Conservation (phyloP, 1,140 invertebrate species). For the Tetragnatha versicolor region DNA sequence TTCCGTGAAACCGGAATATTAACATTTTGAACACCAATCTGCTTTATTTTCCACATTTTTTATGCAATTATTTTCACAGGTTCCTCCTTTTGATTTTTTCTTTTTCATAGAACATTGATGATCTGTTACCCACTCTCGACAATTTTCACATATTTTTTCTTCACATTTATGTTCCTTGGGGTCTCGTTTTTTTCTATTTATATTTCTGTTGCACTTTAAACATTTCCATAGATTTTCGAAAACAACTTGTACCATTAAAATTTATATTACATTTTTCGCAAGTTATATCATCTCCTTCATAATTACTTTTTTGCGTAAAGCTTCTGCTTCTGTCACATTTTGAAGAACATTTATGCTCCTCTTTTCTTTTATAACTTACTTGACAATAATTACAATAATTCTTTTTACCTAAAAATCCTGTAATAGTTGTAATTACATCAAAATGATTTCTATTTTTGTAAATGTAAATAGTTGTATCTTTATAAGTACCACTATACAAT, state of each 20-base stretch:
- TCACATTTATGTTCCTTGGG: not conserved
- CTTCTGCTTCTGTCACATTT: conserved; percentile 7
- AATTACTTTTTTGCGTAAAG: not conserved
- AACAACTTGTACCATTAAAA: not conserved
- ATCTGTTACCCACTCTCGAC: not conserved
- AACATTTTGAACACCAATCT: not conserved
- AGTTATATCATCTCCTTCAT: not conserved
- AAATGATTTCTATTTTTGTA: conserved; percentile 2
- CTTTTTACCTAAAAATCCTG: not conserved
- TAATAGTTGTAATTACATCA: conserved; percentile 10
- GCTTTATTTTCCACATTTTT: not conserved
- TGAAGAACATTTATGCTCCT: not conserved
- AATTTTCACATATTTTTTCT: not conserved
- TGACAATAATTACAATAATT: conserved; percentile 5
- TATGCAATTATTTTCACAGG: not conserved
- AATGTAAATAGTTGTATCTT: not conserved
- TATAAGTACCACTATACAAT: not conserved
- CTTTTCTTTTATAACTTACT: not conserved
- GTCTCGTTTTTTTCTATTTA: not conserved
- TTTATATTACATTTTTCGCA: not conserved
- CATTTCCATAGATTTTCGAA: not conserved
- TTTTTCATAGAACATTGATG: conserved; percentile 1
- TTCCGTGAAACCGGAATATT: not conserved
- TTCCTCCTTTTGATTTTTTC: not conserved
- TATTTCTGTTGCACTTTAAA: not conserved